phyloP scores from a whole-genome alignment of 2,113 vertebrate species.

The Gopherus evgoodei region DNA sequence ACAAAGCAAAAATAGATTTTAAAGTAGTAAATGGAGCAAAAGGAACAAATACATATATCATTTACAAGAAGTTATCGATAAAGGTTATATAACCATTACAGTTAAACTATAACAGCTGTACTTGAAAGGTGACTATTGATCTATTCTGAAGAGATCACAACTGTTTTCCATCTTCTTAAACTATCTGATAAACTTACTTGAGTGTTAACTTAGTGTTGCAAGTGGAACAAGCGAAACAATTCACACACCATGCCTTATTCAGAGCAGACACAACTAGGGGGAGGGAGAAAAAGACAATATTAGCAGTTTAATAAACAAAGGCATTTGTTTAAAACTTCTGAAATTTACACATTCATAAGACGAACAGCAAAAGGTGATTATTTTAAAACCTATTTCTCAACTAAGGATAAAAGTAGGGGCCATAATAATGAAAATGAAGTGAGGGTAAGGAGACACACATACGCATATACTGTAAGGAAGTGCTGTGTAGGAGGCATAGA shows the following conservation, averaged over 20 bases:
- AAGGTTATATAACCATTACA: neutral
- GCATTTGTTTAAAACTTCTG: neutral
- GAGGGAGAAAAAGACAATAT: constrained; percentile 8
- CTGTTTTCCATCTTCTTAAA: neutral
- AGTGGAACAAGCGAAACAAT: constrained; percentile 96
- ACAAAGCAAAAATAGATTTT: constrained; percentile 43
- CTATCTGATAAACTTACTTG: constrained; percentile 87
- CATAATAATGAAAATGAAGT: fast-evolving
- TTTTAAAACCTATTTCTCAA: neutral
- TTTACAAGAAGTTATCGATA: neutral
- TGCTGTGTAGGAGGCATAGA: neutral
- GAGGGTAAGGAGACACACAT: neutral
- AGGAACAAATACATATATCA: neutral
- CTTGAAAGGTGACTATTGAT: neutral
- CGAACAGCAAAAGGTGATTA: neutral
- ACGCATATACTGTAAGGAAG: neutral
- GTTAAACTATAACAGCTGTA: neutral
- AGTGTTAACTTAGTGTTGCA: constrained; percentile 98
- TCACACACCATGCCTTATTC: constrained; percentile 99
- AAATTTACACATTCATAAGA: neutral
- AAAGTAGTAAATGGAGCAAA: neutral
- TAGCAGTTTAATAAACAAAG: neutral
- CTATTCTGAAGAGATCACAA: neutral
- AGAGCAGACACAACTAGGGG: constrained; percentile 93
- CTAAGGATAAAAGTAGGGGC: neutral